A percentile compares a stretch with the other conserved stretches of the same genome.
These are phyloP conservation scores for Callocephalon fimbriatum DNA, from an alignment of 2,113 vertebrate genomes.

Conservation along the genomic window DNA sequence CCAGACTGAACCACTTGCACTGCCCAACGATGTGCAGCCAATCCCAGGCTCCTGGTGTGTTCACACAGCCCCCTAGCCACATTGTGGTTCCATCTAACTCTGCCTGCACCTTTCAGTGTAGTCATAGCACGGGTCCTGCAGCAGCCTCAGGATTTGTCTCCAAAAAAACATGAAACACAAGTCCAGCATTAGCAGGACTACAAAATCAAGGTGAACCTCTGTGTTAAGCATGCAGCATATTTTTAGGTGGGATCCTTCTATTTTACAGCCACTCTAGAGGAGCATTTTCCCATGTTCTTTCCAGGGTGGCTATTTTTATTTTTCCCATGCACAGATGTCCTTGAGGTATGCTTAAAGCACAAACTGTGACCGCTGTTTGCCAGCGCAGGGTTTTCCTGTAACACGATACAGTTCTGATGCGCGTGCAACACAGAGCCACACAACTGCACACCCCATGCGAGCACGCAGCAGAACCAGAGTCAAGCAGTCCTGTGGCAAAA, in stretches of 20 bases:
- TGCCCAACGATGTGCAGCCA: not conserved
- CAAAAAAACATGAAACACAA: not conserved
- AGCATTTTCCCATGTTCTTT: not conserved
- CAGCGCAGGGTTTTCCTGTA: not conserved
- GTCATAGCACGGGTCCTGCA: not conserved
- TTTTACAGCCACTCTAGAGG: not conserved
- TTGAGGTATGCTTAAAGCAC: not conserved
- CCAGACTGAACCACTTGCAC: not conserved
- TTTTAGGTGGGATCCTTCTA: not conserved
- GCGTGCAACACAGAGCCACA: not conserved
- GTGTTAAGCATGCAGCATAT: not conserved
- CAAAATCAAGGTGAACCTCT: not conserved
- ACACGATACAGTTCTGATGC: not conserved
- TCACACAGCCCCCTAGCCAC: not conserved
- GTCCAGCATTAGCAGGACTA: not conserved
- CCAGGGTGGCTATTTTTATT: not conserved
- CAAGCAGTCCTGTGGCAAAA: not conserved
- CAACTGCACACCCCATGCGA: not conserved
- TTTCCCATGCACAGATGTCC: not conserved
- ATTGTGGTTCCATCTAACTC: not conserved
- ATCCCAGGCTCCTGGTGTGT: not conserved
- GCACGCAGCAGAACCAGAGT: accelerated
- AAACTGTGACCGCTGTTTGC: not conserved
- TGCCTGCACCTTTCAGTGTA: not conserved
- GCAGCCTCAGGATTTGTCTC: not conserved